Base-by-base conservation (phyloP, 1,140 invertebrate species). In the Coelopa frigida region DNA sequence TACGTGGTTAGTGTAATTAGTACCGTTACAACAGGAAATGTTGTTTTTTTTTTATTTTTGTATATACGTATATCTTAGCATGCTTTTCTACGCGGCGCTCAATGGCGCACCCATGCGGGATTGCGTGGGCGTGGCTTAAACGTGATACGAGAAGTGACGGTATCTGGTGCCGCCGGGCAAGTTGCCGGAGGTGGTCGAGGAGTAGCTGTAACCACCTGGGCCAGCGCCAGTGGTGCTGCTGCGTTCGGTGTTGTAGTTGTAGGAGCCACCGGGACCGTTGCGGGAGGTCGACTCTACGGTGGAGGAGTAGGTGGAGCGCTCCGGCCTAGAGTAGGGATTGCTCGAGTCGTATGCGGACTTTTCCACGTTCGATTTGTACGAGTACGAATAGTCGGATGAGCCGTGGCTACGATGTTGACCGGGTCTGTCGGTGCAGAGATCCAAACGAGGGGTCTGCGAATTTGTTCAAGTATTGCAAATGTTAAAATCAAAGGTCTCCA, bases 101-200 rank as follows among this genome's bases (percentile, higher is more conserved):
- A 38, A 38, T 7, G 14, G 8, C 8, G 8, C 18, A n/a, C n/a
- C n/a, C n/a, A n/a, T n/a, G n/a, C n/a, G n/a, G n/a, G n/a, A n/a
- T n/a, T n/a, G n/a, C n/a, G n/a, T n/a, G n/a, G n/a, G n/a, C n/a
- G 11, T 21, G 22, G 61, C 54, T 78, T 84, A 89, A 61, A 89
- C 83, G 70, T 84, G 83, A 74, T 89, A 89, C 53, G 84, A 86
- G 71, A 80, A 89, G 70, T 89, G 86, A 52, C 86, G 83, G 69
- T 88, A 89, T 57, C 72, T 75, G 57, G 85, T 87, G 62, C 86
- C 85, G 55, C 82, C 79, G 43, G 86, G 87, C 62, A 89, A 76
- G 60, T 82, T 78, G 56, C 86, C 87, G 69, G 81, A 81, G 48
- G 78, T 73, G 51, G 78, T 78, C 31, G 83, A 83, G 53, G 83